Conservation (phyloP, 2,113 vertebrate species). For the Beaufortia kweichowensis region DNA sequence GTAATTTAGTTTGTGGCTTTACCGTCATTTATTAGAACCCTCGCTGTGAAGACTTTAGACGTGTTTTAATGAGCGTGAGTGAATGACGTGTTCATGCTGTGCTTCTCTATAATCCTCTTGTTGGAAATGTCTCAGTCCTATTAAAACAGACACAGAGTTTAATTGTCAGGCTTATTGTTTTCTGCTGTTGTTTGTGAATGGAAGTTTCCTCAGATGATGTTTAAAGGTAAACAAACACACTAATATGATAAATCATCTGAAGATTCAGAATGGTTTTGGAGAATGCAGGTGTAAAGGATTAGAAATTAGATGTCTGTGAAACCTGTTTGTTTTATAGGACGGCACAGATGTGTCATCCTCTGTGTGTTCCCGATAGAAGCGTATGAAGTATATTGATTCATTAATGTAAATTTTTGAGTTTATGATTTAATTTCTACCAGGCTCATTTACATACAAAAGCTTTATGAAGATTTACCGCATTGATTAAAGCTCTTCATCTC, state of each 20-base stretch:
- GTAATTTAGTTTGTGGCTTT: neutral
- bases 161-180: neutral
- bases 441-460: neutral
- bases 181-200: neutral
- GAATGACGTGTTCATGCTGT: neutral
- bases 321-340: no score
- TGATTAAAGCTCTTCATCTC: neutral
- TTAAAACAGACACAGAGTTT: neutral
- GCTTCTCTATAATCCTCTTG: neutral
- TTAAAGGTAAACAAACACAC: neutral
- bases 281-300: neutral
- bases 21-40: neutral
- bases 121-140: neutral
- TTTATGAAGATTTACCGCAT: neutral
- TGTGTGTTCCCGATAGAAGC: no score
- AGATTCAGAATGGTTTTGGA: no score
- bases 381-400: no score
- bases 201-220: neutral
- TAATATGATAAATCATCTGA: no score
- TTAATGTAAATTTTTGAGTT: no score
- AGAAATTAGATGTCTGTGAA: neutral
- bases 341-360: no score
- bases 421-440: no score
- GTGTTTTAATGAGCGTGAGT: neutral
- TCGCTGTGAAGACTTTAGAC: neutral